These are phyloP conservation scores for Bergia puertoricense DNA, from an alignment of 92 coral and sea anemone species.

Conservation along the genomic window DNA sequence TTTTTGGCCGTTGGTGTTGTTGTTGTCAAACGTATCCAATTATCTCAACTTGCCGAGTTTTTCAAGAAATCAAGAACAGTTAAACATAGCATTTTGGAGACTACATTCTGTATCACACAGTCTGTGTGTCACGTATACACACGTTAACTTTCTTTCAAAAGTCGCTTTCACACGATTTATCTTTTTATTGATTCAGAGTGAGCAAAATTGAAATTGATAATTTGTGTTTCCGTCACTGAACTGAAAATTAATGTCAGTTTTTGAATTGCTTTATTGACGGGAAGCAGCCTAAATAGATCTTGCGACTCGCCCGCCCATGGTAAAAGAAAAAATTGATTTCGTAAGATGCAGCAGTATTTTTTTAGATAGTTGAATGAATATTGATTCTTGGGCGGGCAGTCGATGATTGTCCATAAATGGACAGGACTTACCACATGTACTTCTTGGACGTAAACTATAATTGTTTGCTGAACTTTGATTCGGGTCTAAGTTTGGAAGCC, in stretches of 20 bases:
- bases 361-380: slow-evolving; percentile 35
- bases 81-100: background rate
- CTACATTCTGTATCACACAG: too few species aligned
- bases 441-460: slow-evolving; percentile 56
- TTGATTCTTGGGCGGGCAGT: slow-evolving; percentile 14
- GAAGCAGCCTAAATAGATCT: background rate
- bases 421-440: slow-evolving; percentile 78
- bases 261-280: background rate
- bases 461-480: slow-evolving; percentile 17
- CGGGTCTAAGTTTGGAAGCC: background rate
- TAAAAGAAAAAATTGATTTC: background rate
- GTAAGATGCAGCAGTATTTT: slow-evolving; percentile 22
- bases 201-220: background rate
- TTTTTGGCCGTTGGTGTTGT: background rate
- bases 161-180: too few species aligned
- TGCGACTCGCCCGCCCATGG: background rate
- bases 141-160: too few species aligned
- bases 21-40: background rate
- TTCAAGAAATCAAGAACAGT: background rate
- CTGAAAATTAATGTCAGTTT: background rate
- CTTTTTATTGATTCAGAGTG: background rate
- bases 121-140: too few species aligned
- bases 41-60: background rate
- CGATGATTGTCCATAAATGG: background rate
- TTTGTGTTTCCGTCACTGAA: background rate